These are phyloP conservation scores for Solenopsis invicta DNA, from an alignment of 1,140 invertebrate species.

Conservation along the genomic window DNA sequence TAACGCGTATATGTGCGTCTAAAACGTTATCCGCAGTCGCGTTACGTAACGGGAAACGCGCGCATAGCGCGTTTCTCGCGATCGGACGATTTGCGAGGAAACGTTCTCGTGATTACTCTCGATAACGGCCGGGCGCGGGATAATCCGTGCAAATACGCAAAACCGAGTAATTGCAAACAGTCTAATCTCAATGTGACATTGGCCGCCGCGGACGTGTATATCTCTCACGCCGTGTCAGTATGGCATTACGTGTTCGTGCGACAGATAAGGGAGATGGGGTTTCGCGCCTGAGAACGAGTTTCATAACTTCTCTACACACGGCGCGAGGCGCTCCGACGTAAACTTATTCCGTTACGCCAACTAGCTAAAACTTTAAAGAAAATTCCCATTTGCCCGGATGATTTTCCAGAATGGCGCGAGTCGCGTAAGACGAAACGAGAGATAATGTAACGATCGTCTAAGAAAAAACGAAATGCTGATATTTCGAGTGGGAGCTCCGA, in stretches of 20 bases:
- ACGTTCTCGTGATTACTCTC: conserved; percentile 33
- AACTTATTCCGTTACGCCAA: conserved; percentile 18
- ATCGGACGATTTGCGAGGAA: conserved; percentile 56
- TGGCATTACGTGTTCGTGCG: conserved; percentile 66
- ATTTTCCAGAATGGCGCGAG: background rate
- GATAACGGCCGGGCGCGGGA: conserved; percentile 70
- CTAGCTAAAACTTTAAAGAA: background rate
- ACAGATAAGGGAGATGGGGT: conserved; percentile 67
- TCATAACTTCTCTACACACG: conserved; percentile 43
- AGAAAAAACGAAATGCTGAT: background rate
- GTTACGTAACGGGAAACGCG: conserved; percentile 53
- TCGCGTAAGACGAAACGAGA: background rate
- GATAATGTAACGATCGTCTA: background rate
- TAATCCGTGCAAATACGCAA: conserved; percentile 81
- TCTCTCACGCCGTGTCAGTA: conserved; percentile 39
- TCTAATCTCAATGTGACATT: conserved; percentile 84
- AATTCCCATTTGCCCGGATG: background rate
- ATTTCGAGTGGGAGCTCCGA: background rate
- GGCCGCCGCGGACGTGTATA: conserved; percentile 69
- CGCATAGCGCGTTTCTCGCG: background rate
- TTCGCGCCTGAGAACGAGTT: conserved; percentile 35
- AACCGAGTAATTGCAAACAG: conserved; percentile 80
- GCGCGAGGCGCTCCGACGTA: background rate
- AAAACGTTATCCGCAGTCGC: background rate
- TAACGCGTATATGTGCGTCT: conserved; percentile 1